Evolutionary conservation across 2,113 vertebrate genomes (phyloP).

Genomic region (Nothocercus julius): DNA sequence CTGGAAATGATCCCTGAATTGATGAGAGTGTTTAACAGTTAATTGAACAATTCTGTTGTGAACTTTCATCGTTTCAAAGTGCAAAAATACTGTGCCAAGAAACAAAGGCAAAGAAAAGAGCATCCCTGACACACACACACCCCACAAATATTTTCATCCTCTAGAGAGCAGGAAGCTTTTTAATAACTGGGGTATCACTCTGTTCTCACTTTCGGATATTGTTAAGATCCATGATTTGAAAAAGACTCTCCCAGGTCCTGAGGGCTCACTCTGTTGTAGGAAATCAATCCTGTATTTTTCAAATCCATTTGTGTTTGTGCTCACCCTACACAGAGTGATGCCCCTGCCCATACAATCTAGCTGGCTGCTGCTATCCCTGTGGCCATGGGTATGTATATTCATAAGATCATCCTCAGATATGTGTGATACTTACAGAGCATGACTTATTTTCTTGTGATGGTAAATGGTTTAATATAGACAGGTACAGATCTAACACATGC

Average conservation of each 20-base stretch:
- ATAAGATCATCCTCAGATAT: neutral
- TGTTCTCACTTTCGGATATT: neutral
- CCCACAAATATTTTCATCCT: neutral
- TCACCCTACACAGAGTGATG: neutral
- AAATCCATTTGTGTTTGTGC: neutral
- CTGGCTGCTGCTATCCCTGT: neutral
- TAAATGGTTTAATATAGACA: neutral
- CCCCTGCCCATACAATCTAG: neutral
- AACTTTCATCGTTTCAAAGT: slow-evolving; percentile 81
- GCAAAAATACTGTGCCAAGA: slow-evolving; percentile 70
- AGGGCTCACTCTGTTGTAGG: neutral
- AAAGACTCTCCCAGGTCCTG: neutral
- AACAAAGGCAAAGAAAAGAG: slow-evolving; percentile 35
- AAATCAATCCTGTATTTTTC: neutral
- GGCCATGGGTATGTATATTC: neutral
- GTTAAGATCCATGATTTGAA: neutral
- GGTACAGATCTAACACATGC: accelerated
- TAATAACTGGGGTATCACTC: neutral
- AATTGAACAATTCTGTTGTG: slow-evolving; percentile 91
- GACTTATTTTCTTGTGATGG: neutral
- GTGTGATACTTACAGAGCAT: accelerated
- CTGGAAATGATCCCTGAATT: slow-evolving; percentile 94
- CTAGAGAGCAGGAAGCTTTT: slow-evolving; percentile 8
- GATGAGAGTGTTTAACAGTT: slow-evolving; percentile 88
- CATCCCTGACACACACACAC: neutral